Evolutionary conservation across 2,888 invertebrate species (phyloP).

Genomic region (Halocaridina rubra): DNA sequence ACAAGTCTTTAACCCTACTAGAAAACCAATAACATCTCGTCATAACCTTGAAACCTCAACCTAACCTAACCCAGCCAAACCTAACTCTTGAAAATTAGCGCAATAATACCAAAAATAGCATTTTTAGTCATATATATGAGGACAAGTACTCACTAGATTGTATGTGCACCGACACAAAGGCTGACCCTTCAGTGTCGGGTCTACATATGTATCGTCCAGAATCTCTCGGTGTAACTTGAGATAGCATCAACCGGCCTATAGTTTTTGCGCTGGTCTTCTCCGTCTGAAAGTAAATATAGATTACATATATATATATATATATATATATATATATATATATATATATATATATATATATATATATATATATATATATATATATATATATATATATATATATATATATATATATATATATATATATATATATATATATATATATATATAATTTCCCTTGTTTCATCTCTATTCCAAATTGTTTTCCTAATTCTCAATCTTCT

Average conservation of each 20-base stretch:
- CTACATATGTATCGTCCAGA: conserved; percentile 18
- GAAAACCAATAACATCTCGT: too few species aligned
- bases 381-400: not conserved
- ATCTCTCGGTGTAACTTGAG: not conserved
- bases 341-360: not conserved
- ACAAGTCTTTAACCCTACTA: too few species aligned
- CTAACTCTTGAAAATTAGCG: not conserved
- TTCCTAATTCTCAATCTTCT: not conserved
- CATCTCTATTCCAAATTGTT: too few species aligned
- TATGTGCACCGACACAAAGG: conserved; percentile 10
- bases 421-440: not conserved
- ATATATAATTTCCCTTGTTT: too few species aligned
- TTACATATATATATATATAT: not conserved
- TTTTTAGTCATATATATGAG: not conserved
- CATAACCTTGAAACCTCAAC: too few species aligned
- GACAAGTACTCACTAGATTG: conserved; percentile 10
- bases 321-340: not conserved
- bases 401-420: not conserved
- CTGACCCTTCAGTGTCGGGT: conserved; percentile 4
- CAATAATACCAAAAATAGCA: not conserved
- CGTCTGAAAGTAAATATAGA: not conserved
- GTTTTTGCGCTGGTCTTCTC: not conserved
- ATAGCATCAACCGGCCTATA: conserved; percentile 15
- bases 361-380: not conserved
- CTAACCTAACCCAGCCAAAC: too few species aligned